These are phyloP conservation scores for Blomia tropicalis DNA, from an alignment of 2,888 invertebrate species.

Conservation along the genomic window DNA sequence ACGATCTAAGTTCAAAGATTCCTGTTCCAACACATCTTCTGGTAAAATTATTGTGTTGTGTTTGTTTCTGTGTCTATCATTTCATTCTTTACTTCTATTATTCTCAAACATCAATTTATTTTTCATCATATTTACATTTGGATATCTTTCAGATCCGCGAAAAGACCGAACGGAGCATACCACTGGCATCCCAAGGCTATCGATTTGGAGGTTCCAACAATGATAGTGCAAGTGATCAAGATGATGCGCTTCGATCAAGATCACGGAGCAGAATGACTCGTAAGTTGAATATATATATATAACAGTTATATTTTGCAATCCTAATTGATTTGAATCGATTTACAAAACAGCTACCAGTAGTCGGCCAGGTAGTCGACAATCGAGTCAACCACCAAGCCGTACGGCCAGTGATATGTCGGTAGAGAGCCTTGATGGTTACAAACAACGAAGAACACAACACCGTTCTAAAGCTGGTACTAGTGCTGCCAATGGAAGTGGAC, in stretches of 20 bases:
- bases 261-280: slow-evolving; percentile 30
- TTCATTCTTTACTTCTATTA: slow-evolving; percentile 5
- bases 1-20: slow-evolving; percentile 23
- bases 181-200: slow-evolving; percentile 48
- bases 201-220: slow-evolving; percentile 54
- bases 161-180: slow-evolving; percentile 73
- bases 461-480: not conserved
- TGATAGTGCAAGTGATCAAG: slow-evolving; percentile 30
- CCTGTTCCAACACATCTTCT: slow-evolving; percentile 22
- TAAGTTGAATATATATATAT: slow-evolving; percentile 32
- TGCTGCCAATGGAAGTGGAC: not conserved
- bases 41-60: slow-evolving; percentile 19
- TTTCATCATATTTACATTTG: too few species aligned
- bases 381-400: slow-evolving; percentile 71
- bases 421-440: slow-evolving; percentile 25
- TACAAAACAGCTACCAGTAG: slow-evolving; percentile 40
- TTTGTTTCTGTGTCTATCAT: not conserved
- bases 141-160: slow-evolving; percentile 91
- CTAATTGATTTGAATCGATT: slow-evolving; percentile 44
- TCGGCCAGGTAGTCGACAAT: slow-evolving; percentile 44
- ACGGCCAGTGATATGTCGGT: slow-evolving; percentile 66
- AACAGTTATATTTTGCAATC: slow-evolving; percentile 37
- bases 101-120: not conserved
- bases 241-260: slow-evolving; percentile 20
- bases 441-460: slow-evolving; percentile 7